Percentiles rank a stretch among this genome's conserved stretches.
These are phyloP conservation scores for Pedicia rivosa DNA, from an alignment of 2,888 invertebrate species.

Conservation along the genomic window DNA sequence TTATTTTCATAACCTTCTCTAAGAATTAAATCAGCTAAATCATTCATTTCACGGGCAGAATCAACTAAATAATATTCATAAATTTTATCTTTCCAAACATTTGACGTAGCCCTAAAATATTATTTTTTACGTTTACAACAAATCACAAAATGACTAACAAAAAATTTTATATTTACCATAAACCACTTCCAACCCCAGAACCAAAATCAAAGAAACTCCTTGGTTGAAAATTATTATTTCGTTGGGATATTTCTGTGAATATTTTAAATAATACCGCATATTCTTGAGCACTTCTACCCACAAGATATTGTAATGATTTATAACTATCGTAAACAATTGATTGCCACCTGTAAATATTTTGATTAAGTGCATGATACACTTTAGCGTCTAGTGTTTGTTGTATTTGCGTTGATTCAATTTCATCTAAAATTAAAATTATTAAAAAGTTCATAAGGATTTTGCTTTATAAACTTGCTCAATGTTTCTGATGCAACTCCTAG, in stretches of 20 bases:
- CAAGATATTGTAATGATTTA: constrained; percentile 51
- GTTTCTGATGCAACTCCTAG: constrained; percentile 18
- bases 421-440: too few species aligned
- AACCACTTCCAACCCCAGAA: constrained; percentile 73
- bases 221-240: constrained; percentile 54
- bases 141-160: too few species aligned
- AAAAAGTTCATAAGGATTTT: too few species aligned
- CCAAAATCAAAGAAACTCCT: constrained; percentile 76
- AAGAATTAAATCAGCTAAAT: constrained; percentile 55
- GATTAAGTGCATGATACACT: constrained; percentile 31
- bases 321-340: constrained; percentile 50
- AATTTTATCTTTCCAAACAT: constrained; percentile 51
- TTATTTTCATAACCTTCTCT: constrained; percentile 47
- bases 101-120: constrained; percentile 60
- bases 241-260: constrained; percentile 51
- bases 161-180: too few species aligned
- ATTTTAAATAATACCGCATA: constrained; percentile 55
- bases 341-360: constrained; percentile 55
- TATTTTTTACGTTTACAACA: too few species aligned
- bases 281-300: constrained; percentile 53
- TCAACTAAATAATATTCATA: constrained; percentile 80
- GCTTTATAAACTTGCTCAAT: constrained; percentile 18
- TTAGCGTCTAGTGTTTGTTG: constrained; percentile 19
- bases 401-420: constrained; percentile 15
- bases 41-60: constrained; percentile 63